phyloP scores from a whole-genome alignment of 2,113 vertebrate genomes.

The Eurystomus gularis region DNA sequence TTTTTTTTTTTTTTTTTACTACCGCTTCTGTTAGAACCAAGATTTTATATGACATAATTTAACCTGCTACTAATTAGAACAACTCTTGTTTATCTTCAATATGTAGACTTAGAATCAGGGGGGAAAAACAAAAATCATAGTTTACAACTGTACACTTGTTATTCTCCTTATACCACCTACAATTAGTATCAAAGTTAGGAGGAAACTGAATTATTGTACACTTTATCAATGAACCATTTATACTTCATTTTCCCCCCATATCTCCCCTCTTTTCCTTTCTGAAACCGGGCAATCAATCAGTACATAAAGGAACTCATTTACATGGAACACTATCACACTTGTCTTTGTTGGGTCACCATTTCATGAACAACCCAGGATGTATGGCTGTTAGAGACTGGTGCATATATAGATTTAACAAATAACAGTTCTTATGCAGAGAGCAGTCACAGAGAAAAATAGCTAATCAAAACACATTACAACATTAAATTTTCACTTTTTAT shows the following conservation, averaged over 20 bases:
- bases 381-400: conserved; percentile 38
- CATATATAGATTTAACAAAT: conserved; percentile 44
- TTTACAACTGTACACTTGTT: neutral
- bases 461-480: conserved; percentile 66
- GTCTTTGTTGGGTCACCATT: neutral
- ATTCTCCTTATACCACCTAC: neutral
- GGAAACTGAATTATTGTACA: neutral
- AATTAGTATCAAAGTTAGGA: neutral
- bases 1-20: neutral
- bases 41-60: neutral
- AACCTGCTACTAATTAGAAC: neutral
- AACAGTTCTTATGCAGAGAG: conserved; percentile 41
- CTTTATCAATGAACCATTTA: conserved; percentile 20
- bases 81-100: neutral
- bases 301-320: conserved; percentile 55
- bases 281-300: conserved; percentile 19
- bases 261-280: neutral
- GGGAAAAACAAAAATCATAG: neutral
- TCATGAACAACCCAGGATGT: conserved; percentile 4
- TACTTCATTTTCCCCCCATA: neutral
- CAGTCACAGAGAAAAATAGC: conserved; percentile 56
- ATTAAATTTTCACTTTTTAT: conserved; percentile 57
- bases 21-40: neutral
- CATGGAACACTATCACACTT: conserved; percentile 26
- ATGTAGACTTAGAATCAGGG: neutral